A percentile compares a stretch with the other conserved stretches of the same genome.
Conservation (phyloP, 1,140 invertebrate species). For the Argopecten irradians region DNA sequence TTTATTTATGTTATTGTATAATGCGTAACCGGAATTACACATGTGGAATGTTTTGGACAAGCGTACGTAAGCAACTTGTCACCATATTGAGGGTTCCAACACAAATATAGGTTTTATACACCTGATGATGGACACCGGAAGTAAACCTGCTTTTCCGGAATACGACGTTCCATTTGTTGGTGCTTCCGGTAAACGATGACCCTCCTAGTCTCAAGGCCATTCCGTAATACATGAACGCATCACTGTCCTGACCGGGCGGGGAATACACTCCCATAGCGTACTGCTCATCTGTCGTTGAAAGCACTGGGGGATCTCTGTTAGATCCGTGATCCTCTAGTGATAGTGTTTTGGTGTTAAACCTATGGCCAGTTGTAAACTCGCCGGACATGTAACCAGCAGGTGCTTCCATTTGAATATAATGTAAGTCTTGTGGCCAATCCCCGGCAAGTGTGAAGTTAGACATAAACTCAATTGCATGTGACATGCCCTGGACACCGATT, state of each 20-base stretch:
- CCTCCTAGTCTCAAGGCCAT: slow-evolving; percentile 18
- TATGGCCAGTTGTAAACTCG: slow-evolving; percentile 46
- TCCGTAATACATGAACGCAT: slow-evolving; percentile 37
- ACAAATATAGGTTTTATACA: slow-evolving; percentile 50
- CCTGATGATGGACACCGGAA: slow-evolving; percentile 32
- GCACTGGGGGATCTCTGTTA: slow-evolving; percentile 32
- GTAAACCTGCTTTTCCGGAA: slow-evolving; percentile 42
- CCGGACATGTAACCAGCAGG: slow-evolving; percentile 53
- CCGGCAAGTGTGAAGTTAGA: slow-evolving; percentile 44
- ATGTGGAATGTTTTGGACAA: background rate
- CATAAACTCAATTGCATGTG: slow-evolving; percentile 37
- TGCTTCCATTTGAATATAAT: slow-evolving; percentile 52
- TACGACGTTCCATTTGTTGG: slow-evolving; percentile 53
- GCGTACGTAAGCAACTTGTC: slow-evolving; percentile 33
- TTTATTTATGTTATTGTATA: too few relatives aligned
- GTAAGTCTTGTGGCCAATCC: slow-evolving; percentile 35
- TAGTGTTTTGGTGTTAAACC: slow-evolving; percentile 36
- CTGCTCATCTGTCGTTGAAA: slow-evolving; percentile 47
- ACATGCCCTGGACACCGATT: slow-evolving; percentile 39
- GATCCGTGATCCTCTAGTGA: slow-evolving; percentile 32
- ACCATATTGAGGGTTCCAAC: slow-evolving; percentile 47
- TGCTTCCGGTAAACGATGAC: slow-evolving; percentile 27
- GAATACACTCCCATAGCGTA: slow-evolving; percentile 55
- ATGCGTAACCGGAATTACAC: background rate
- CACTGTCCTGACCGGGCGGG: slow-evolving; percentile 48